Evolutionary conservation across 2,113 vertebrate genomes (phyloP).

Genomic region (Heliornis fulica): DNA sequence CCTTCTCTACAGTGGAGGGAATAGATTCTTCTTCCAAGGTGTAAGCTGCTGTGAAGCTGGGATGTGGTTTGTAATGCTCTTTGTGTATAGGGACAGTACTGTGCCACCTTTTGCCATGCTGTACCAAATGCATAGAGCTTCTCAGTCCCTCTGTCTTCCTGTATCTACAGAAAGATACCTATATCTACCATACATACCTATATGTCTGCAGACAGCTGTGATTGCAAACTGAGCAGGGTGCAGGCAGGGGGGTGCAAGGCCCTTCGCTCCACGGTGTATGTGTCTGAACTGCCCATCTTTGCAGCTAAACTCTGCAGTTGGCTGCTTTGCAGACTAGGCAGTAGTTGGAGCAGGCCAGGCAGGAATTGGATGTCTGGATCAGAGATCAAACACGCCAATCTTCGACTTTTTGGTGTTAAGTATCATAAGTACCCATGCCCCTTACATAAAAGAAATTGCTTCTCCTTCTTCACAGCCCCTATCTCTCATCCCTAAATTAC

Average conservation of each 20-base stretch:
- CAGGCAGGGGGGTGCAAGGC: not conserved
- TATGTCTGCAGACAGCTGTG: not conserved
- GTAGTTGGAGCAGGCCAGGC: not conserved
- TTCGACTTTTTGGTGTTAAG: not conserved
- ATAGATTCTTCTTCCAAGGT: not conserved
- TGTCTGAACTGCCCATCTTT: not conserved
- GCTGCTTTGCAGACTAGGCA: not conserved
- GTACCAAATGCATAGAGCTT: not conserved
- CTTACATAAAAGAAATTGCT: not conserved
- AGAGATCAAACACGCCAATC: not conserved
- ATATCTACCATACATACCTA: fast-evolving
- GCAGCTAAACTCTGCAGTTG: not conserved
- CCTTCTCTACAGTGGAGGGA: not conserved
- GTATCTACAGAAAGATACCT: not conserved
- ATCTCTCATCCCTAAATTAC: not conserved
- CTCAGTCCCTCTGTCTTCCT: not conserved
- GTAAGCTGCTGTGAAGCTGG: not conserved
- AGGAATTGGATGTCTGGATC: not conserved
- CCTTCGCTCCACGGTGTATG: not conserved
- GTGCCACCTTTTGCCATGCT: not conserved
- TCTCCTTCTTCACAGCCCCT: not conserved
- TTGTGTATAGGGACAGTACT: not conserved
- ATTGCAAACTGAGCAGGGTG: not conserved
- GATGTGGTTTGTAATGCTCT: not conserved
- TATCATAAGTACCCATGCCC: not conserved